A percentile compares a stretch with the other conserved stretches of the same genome.
Conservation (phyloP, 2,888 invertebrate genomes). For the Diogma glabrata region DNA sequence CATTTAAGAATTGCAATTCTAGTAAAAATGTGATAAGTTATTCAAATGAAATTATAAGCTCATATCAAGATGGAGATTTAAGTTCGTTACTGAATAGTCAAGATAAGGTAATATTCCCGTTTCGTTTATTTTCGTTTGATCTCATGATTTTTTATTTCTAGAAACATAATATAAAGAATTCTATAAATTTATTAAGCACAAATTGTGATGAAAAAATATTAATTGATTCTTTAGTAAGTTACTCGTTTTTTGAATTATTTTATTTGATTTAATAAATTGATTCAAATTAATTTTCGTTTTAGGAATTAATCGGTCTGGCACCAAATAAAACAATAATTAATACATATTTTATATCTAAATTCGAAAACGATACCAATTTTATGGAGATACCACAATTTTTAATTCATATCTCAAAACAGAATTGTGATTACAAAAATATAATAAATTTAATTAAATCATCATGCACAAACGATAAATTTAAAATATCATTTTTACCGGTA, state of each 20-base stretch:
- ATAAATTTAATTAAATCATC: conserved; percentile 29
- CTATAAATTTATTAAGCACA: conserved; percentile 26
- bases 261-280: not conserved
- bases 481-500: conserved; percentile 30
- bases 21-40: no score
- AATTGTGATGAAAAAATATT: conserved; percentile 31
- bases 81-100: no score
- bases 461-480: conserved; percentile 25
- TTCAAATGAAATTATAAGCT: no score
- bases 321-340: conserved; percentile 29
- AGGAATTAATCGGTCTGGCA: conserved; percentile 31
- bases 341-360: conserved; percentile 14
- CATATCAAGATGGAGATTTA: no score
- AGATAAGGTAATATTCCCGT: no score
- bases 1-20: no score
- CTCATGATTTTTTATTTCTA: no score
- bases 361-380: conserved; percentile 16
- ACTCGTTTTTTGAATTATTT: not conserved
- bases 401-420: conserved; percentile 30
- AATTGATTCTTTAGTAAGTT: conserved; percentile 31
- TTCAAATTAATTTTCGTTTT: conserved; percentile 12
- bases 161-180: not conserved
- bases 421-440: conserved; percentile 31
- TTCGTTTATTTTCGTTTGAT: no score
- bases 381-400: conserved; percentile 23